Conservation (phyloP, 2,113 vertebrate genomes). For the Charina bottae region DNA sequence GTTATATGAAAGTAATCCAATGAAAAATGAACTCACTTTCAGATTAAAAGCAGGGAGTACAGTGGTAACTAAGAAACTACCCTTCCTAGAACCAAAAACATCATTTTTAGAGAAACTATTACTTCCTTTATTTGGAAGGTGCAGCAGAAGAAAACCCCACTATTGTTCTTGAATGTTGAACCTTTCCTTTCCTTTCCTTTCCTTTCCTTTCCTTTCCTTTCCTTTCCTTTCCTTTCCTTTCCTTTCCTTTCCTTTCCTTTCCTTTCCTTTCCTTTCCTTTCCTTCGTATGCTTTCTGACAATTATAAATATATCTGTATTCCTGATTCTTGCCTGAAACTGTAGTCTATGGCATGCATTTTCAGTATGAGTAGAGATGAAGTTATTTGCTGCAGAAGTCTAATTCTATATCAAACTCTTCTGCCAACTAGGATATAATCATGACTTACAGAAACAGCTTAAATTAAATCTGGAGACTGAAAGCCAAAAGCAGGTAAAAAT, state of each 20-base stretch:
- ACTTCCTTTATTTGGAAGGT: slow-evolving; percentile 50
- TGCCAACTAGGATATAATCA: slow-evolving; percentile 67
- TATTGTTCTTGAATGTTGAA: slow-evolving; percentile 40
- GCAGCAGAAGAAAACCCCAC: slow-evolving; percentile 21
- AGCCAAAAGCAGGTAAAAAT: slow-evolving; percentile 65
- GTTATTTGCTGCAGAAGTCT: slow-evolving; percentile 59
- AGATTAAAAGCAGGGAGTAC: slow-evolving; percentile 61
- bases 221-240: slow-evolving; percentile 38
- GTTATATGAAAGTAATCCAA: slow-evolving; percentile 73
- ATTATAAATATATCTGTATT: slow-evolving; percentile 29
- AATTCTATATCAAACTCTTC: slow-evolving; percentile 71
- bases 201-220: neutral
- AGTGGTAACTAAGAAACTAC: slow-evolving; percentile 54
- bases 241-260: slow-evolving; percentile 42
- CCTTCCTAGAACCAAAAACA: slow-evolving; percentile 65
- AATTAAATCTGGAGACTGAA: slow-evolving; percentile 71
- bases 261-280: neutral
- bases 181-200: slow-evolving; percentile 39
- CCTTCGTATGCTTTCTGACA: slow-evolving; percentile 10
- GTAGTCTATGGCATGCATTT: slow-evolving; percentile 57
- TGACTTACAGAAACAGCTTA: slow-evolving; percentile 64
- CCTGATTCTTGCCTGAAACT: slow-evolving; percentile 57
- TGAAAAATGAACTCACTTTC: slow-evolving; percentile 69
- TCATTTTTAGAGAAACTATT: slow-evolving; percentile 42
- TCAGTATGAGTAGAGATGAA: slow-evolving; percentile 61